Percentiles rank a stretch among this genome's conserved stretches.
These are phyloP conservation scores for Melanotaenia trifasciata DNA, from an alignment of 2,797 vertebrate genomes.

Conservation along the genomic window DNA sequence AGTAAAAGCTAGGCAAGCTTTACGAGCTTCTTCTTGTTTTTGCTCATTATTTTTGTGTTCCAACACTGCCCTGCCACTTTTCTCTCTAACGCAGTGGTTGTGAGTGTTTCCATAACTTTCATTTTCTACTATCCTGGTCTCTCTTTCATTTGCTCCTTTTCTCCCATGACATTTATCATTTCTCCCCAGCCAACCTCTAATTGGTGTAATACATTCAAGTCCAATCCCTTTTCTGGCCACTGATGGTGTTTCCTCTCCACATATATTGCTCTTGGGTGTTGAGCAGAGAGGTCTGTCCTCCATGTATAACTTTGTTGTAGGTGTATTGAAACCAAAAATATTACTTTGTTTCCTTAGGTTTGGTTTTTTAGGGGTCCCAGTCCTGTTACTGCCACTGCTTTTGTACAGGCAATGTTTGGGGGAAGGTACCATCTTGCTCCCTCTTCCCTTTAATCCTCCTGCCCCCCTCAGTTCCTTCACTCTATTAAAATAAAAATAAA, in stretches of 20 bases:
- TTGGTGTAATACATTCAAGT: slow-evolving; percentile 69
- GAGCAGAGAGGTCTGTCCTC: slow-evolving; percentile 74
- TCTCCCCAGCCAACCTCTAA: slow-evolving; percentile 61
- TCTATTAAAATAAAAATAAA: slow-evolving; percentile 69
- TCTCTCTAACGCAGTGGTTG: background rate
- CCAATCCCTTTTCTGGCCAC: slow-evolving; percentile 21
- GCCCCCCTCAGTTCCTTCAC: slow-evolving; percentile 91
- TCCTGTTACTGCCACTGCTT: slow-evolving; percentile 29
- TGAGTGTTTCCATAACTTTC: slow-evolving; percentile 10
- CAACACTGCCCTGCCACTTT: slow-evolving; percentile 46
- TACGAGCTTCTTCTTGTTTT: background rate
- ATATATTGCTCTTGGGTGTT: slow-evolving; percentile 71
- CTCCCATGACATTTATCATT: slow-evolving; percentile 7
- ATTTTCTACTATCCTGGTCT: slow-evolving; percentile 20
- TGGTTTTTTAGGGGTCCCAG: slow-evolving; percentile 80
- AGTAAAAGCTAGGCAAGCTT: slow-evolving; percentile 6
- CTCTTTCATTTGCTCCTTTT: slow-evolving; percentile 4
- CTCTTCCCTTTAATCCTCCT: slow-evolving; percentile 52
- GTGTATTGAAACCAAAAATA: slow-evolving; percentile 8
- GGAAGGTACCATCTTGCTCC: slow-evolving; percentile 61
- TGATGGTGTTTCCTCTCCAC: slow-evolving; percentile 9
- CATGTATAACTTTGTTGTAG: slow-evolving; percentile 42
- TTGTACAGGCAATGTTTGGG: slow-evolving; percentile 80
- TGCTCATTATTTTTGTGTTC: slow-evolving; percentile 77
- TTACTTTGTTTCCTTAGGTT: slow-evolving; percentile 67